Conservation (phyloP, 2,888 invertebrate genomes). For the Sussaba pulchella region DNA sequence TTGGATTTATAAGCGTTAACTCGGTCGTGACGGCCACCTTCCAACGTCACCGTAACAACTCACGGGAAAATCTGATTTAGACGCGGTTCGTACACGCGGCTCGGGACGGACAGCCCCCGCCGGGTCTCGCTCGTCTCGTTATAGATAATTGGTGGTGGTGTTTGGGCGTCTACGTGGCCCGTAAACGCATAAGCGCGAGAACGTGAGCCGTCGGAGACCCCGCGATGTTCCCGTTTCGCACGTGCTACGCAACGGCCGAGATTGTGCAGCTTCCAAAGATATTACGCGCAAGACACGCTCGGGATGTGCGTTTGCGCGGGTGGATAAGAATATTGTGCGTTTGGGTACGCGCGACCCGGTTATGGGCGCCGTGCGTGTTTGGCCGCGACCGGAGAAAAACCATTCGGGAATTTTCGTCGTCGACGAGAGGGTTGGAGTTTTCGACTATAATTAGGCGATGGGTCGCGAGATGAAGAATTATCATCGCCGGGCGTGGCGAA, state of each 20-base stretch:
- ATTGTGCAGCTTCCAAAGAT: conserved; percentile 5
- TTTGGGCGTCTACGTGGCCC: no score
- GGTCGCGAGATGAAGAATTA: conserved; percentile 1
- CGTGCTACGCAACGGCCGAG: not conserved
- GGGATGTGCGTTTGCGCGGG: not conserved
- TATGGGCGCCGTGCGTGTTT: not conserved
- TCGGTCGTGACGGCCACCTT: conserved; percentile 46
- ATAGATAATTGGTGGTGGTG: conserved; percentile 42
- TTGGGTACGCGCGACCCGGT: conserved; percentile 14
- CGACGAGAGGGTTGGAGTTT: conserved; percentile 12
- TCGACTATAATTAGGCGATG: conserved; percentile 52
- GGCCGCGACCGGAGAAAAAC: conserved; percentile 30
- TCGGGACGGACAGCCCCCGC: not conserved
- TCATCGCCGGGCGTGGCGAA: conserved; percentile 13
- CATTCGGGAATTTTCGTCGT: conserved; percentile 41
- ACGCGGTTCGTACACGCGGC: not conserved
- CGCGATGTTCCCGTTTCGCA: conserved; percentile 37
- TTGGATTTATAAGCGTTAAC: conserved; percentile 57
- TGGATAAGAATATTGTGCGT: conserved; percentile 1
- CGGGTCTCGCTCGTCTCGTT: not conserved
- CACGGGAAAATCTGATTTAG: conserved; percentile 36
- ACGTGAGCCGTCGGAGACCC: conserved; percentile 16
- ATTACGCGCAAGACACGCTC: not conserved
- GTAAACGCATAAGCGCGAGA: no score
- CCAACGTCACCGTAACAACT: conserved; percentile 11